Base-by-base conservation (phyloP, 2,113 vertebrate species). In the Neotoma lepida region DNA sequence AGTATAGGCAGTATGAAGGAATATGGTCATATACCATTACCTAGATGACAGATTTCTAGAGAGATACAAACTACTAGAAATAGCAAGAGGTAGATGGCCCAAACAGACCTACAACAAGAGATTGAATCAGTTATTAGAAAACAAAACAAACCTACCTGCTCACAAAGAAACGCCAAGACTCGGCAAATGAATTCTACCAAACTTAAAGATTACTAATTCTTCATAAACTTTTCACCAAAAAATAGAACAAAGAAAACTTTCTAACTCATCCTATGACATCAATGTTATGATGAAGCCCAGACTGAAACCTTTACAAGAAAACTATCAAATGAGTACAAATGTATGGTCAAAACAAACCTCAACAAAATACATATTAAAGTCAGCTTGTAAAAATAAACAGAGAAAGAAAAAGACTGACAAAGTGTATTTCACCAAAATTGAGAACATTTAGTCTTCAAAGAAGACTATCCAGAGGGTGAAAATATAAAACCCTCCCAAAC, bases 171-270 rank as follows among this genome's bases (percentile, higher is more conserved):
- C 82, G 33, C 4, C 61, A 78, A 61, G 26, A 26, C 33, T 74
- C 70, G 20, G n/a, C 46, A 91, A 90, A 35, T 71, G 46, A 88
- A 73, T 88, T 92, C 58, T 73, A 90, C 28, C 30, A 90, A 89
- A 87, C 10, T 54, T 76, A 74, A 80, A 88, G n/a, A 90, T 51
- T 46, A 86, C 4, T 4, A 93, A 46, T 44, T 73, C 41, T 64
- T 94, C 35, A 92, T 33, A 93, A 85, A 35, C 4, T 84, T 73
- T 80, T 80, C 76, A 33, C 46, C 78, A 88, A 95, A 22, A 84
- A 0, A 88, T 18, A 87, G 41, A 8, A 70, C 68, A 94, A 28
- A n/a, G 6, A 66, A 68, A 93, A 78, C 41, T 68, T 85, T 24
- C 9, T 24, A 71, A 26, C 33, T 88, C 51, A 88, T 94, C 85